Conservation (phyloP, 2,113 vertebrate genomes). For the Orycteropus afer region DNA sequence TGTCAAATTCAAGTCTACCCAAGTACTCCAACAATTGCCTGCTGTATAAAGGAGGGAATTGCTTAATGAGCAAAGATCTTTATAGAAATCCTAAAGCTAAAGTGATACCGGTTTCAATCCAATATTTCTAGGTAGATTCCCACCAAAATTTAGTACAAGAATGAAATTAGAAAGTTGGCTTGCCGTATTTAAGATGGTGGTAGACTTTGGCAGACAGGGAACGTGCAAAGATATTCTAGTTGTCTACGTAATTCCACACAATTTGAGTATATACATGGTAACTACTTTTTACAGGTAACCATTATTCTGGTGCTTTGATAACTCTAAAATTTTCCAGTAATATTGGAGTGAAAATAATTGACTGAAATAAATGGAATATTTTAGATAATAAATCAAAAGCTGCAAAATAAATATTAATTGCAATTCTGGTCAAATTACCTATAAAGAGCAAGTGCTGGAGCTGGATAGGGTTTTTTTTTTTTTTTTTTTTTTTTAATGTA, state of each 20-base stretch:
- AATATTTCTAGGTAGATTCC: not conserved
- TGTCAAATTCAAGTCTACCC: constrained; percentile 42
- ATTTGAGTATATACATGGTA: not conserved
- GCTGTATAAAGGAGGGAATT: not conserved
- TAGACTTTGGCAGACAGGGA: not conserved
- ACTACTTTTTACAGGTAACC: not conserved
- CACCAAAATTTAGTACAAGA: not conserved
- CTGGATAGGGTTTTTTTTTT: not conserved
- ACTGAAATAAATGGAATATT: constrained; percentile 1
- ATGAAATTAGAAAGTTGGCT: not conserved
- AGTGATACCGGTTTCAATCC: not conserved
- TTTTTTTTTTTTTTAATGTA: not conserved
- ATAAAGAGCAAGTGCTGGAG: not conserved
- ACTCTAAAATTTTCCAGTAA: constrained; percentile 16
- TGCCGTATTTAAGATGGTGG: not conserved
- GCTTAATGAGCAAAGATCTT: not conserved
- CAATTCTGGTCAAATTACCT: not conserved
- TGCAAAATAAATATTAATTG: constrained; percentile 24
- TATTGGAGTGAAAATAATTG: constrained; percentile 8
- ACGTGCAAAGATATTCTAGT: not conserved
- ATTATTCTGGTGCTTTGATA: not conserved
- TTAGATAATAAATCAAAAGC: not conserved
- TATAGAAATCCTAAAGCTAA: not conserved
- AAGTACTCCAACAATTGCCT: constrained; percentile 5
- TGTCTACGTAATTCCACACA: not conserved